Evolutionary conservation across 2,113 vertebrate genomes (phyloP).

Genomic region (Rutilus rutilus): DNA sequence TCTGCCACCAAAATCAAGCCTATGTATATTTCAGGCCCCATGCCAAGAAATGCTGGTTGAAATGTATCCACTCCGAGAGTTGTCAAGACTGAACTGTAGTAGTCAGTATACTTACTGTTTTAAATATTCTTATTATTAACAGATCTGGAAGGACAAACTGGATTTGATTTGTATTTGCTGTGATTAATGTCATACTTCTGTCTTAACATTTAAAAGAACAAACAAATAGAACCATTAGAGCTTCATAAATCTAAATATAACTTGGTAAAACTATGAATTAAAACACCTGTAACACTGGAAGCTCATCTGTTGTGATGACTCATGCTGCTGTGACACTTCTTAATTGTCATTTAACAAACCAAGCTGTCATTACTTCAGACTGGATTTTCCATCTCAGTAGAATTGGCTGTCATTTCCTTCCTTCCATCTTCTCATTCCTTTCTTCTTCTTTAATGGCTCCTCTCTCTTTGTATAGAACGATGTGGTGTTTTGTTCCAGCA

Average conservation of each 20-base stretch:
- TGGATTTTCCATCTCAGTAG: constrained; percentile 24
- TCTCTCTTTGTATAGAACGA: not conserved
- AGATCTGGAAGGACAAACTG: not conserved
- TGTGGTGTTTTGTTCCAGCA: constrained; percentile 30
- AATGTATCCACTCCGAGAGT: no score
- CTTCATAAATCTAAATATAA: not conserved
- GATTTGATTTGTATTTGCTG: not conserved
- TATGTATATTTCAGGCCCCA: no score
- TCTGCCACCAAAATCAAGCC: no score
- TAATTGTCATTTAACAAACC: constrained; percentile 18
- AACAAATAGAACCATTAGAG: not conserved
- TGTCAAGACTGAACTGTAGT: not conserved
- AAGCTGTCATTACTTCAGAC: constrained; percentile 9
- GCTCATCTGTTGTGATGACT: not conserved
- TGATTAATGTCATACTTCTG: not conserved
- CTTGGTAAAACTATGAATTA: not conserved
- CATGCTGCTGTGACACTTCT: not conserved
- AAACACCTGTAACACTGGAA: not conserved
- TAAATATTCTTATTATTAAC: not conserved
- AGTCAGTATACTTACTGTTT: not conserved
- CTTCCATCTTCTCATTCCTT: not conserved
- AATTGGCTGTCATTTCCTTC: not conserved
- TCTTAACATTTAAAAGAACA: not conserved
- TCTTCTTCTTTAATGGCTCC: constrained; percentile 10
- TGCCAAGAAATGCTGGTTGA: no score